Conservation (phyloP, 2,113 vertebrate species). For the Trinectes maculatus region DNA sequence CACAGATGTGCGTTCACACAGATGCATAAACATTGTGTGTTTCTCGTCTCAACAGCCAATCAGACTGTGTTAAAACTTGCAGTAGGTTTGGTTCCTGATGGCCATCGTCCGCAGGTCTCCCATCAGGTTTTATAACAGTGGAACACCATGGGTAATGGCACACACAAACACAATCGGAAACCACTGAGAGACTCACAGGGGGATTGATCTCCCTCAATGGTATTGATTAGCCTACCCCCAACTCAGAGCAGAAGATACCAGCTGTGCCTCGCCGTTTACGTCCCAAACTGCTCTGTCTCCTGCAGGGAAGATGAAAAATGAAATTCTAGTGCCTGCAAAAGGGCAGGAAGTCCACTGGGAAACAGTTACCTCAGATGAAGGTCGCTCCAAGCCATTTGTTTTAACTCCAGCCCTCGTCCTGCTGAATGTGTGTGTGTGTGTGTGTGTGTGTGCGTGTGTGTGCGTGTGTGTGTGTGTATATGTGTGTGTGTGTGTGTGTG, state of each 20-base stretch:
- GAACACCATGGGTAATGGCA: conserved; percentile 49
- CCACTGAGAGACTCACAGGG: conserved; percentile 37
- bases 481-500: conserved; percentile 13
- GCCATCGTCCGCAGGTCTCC: conserved; percentile 42
- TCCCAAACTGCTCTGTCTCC: conserved; percentile 66
- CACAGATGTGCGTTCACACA: conserved; percentile 2
- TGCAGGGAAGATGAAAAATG: conserved; percentile 69
- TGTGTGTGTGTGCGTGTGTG: conserved; percentile 13
- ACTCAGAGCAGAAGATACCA: conserved; percentile 70
- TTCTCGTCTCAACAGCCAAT: background rate
- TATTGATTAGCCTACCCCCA: conserved; percentile 76
- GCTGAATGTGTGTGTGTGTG: conserved; percentile 16
- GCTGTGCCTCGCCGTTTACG: conserved; percentile 72
- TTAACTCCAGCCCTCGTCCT: conserved; percentile 46
- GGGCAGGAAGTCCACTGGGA: conserved; percentile 73
- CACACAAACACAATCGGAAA: conserved; percentile 45
- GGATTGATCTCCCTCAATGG: conserved; percentile 65
- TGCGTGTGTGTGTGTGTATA: conserved; percentile 5
- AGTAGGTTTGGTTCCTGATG: conserved; percentile 21
- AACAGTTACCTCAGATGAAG: conserved; percentile 48
- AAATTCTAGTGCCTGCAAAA: conserved; percentile 65
- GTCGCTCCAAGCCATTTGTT: conserved; percentile 57
- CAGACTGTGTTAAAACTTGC: conserved; percentile 13
- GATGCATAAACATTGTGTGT: conserved; percentile 1
- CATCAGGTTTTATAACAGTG: conserved; percentile 47